Conservation (phyloP, 2,888 invertebrate species). For the Conomelus anceps region DNA sequence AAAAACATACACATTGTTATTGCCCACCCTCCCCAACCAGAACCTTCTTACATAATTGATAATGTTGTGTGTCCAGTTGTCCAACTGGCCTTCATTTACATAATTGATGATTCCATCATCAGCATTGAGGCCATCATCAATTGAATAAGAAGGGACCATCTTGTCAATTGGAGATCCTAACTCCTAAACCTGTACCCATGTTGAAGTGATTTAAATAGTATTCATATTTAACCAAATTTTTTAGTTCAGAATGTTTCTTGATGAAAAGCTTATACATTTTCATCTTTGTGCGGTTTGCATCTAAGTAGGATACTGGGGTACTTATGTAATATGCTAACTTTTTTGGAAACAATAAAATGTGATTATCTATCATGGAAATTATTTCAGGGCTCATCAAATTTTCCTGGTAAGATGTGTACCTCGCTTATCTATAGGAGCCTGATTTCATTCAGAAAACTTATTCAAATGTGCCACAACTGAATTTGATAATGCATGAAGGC, state of each 20-base stretch:
- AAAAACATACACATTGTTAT: no score
- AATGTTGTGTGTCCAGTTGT: no score
- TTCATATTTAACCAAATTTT: constrained; percentile 7
- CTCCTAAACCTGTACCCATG: constrained; percentile 18
- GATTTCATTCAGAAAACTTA: not conserved
- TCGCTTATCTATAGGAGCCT: constrained; percentile 15
- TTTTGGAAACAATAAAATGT: constrained; percentile 20
- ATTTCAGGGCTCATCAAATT: not conserved
- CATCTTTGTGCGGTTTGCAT: no score
- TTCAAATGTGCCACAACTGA: constrained; percentile 7
- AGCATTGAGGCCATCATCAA: no score
- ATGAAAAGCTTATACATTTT: constrained; percentile 20
- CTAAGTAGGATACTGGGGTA: not conserved
- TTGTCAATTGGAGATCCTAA: no score
- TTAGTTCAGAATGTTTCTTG: constrained; percentile 6
- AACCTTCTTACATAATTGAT: no score
- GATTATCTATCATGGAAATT: not conserved
- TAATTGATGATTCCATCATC: no score
- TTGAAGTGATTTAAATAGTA: constrained; percentile 23
- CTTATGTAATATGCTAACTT: constrained; percentile 11
- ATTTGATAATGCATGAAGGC: constrained; percentile 7
- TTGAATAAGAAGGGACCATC: no score
- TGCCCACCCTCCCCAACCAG: no score
- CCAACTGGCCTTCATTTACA: no score
- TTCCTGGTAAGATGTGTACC: not conserved